Evolutionary conservation across 2,113 vertebrate species (phyloP).

Genomic region (Bos indicus): DNA sequence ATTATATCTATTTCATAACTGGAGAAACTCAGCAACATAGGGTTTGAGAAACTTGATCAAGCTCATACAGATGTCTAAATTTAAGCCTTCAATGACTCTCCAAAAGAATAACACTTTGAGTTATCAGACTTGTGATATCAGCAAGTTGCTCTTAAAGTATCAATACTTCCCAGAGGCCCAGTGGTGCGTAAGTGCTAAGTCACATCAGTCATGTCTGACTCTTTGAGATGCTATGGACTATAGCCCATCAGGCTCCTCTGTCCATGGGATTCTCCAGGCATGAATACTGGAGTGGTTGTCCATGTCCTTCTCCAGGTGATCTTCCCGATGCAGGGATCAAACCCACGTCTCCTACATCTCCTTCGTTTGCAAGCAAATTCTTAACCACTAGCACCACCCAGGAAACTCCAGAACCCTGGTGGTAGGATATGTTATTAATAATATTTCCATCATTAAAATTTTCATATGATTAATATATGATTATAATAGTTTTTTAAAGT

Average conservation of each 20-base stretch:
- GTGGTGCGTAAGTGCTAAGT: background rate
- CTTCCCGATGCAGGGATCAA: background rate
- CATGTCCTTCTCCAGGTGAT: background rate
- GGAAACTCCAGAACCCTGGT: background rate
- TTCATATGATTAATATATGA: background rate
- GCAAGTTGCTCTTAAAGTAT: background rate
- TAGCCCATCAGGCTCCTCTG: background rate
- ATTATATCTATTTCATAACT: background rate
- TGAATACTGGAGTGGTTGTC: background rate
- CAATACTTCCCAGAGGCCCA: background rate
- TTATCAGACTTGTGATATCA: background rate
- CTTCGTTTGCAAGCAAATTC: background rate
- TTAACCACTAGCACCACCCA: too few species aligned
- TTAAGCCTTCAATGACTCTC: background rate
- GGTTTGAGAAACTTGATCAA: background rate
- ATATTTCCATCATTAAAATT: background rate
- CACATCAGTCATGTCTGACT: background rate
- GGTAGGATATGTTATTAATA: background rate
- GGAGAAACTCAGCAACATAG: background rate
- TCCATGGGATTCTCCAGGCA: background rate
- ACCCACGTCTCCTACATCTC: background rate
- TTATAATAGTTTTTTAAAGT: background rate
- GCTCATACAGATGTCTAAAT: background rate
- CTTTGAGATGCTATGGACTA: background rate
- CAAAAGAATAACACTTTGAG: background rate